These are phyloP conservation scores for Sebastes alutus DNA, from an alignment of 2,797 vertebrate species.

Conservation along the genomic window DNA sequence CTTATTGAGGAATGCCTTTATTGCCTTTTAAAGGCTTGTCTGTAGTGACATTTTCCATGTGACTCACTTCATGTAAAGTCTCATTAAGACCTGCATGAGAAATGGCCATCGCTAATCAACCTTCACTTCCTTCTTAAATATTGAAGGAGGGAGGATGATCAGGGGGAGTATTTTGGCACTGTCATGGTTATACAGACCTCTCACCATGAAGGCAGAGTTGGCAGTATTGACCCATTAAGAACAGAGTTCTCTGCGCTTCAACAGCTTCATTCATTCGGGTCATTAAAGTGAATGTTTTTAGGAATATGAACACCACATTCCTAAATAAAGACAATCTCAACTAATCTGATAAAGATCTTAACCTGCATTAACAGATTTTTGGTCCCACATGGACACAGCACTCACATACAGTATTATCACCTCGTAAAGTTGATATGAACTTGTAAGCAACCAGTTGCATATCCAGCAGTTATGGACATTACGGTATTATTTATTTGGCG, in stretches of 20 bases:
- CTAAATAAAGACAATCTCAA: no score
- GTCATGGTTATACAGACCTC: background rate
- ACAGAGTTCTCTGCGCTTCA: background rate
- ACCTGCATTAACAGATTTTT: no score
- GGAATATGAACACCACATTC: background rate
- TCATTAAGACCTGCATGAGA: conserved; percentile 58
- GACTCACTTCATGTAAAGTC: conserved; percentile 15
- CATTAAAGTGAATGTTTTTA: background rate
- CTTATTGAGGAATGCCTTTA: conserved; percentile 53
- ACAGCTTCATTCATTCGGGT: background rate
- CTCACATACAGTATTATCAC: no score
- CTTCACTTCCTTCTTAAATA: background rate
- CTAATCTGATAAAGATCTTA: no score
- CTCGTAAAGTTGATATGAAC: no score
- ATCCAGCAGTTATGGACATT: background rate
- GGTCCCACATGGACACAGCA: no score
- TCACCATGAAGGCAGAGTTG: background rate
- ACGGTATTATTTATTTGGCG: background rate
- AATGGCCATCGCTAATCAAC: background rate
- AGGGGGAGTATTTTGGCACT: background rate
- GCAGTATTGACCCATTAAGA: background rate
- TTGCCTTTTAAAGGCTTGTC: conserved; percentile 25
- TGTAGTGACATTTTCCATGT: conserved; percentile 27
- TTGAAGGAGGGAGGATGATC: background rate
- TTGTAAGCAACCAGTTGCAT: background rate